phyloP scores from a whole-genome alignment of 2,797 vertebrate species.

The Ptychobarbus kaznakovi region DNA sequence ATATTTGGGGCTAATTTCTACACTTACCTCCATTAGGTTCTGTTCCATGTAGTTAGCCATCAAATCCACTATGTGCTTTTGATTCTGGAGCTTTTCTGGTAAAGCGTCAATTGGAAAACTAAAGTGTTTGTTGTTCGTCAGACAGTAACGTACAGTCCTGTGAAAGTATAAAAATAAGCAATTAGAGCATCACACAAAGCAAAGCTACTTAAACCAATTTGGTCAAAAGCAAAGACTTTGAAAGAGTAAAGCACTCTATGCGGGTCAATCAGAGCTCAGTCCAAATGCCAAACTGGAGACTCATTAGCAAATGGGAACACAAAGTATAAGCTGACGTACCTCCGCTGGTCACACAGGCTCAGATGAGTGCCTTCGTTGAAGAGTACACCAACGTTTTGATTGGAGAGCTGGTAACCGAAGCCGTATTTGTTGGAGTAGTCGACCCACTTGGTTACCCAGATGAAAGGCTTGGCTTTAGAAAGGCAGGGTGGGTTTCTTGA shows the following conservation, averaged over 20 bases:
- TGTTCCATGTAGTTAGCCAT: conserved; percentile 98
- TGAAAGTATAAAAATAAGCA: background rate
- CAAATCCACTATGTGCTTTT: conserved; percentile 90
- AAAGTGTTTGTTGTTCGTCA: conserved; percentile 92
- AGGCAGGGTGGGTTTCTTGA: conserved; percentile 89
- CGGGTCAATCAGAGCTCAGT: background rate
- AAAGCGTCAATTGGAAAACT: conserved; percentile 84
- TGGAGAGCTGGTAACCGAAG: conserved; percentile 97
- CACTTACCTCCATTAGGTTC: conserved; percentile 93
- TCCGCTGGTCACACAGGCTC: conserved; percentile 88
- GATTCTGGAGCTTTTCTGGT: conserved; percentile 89
- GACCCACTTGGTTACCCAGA: conserved; percentile 99
- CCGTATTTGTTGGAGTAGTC: conserved; percentile 99
- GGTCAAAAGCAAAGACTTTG: background rate
- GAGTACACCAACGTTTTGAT: conserved; percentile 91
- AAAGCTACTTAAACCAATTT: background rate
- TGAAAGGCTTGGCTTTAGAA: conserved; percentile 87
- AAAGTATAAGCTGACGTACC: conserved; percentile 75
- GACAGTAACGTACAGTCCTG: conserved; percentile 93
- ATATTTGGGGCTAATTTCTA: background rate
- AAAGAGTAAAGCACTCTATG: background rate
- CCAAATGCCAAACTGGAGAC: background rate
- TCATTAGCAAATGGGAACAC: rapidly evolving
- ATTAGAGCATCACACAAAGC: background rate
- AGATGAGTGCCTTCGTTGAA: conserved; percentile 97